A percentile compares a stretch with the other conserved stretches of the same genome.
Conservation (phyloP, 2,113 vertebrate genomes). For the Leptobrachium leishanense region DNA sequence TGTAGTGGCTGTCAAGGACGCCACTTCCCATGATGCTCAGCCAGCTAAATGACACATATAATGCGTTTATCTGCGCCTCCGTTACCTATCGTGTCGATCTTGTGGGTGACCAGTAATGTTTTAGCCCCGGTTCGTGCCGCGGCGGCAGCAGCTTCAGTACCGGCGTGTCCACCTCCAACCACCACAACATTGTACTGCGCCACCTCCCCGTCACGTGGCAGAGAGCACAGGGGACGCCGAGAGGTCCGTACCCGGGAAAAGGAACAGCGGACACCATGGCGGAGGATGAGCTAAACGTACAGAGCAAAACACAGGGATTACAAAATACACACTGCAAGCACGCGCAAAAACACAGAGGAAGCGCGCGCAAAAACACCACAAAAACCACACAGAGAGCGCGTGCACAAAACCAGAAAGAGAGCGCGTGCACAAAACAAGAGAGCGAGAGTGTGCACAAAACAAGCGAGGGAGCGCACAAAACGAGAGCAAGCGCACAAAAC, state of each 20-base stretch:
- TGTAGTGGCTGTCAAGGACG: too few relatives aligned
- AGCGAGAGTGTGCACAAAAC: too few relatives aligned
- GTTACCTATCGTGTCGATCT: slow-evolving; percentile 79
- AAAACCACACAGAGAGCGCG: too few relatives aligned
- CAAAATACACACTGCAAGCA: not conserved
- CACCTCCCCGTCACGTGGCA: not conserved
- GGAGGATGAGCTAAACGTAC: slow-evolving; percentile 48
- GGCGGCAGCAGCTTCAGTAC: slow-evolving; percentile 84
- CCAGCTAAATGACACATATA: too few relatives aligned
- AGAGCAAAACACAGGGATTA: not conserved
- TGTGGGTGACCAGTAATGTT: slow-evolving; percentile 87
- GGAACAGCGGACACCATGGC: slow-evolving; percentile 24
- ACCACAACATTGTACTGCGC: slow-evolving; percentile 81
- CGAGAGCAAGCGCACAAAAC: too few relatives aligned
- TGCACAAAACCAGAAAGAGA: too few relatives aligned
- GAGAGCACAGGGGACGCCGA: slow-evolving; percentile 20
- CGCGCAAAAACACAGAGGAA: not conserved
- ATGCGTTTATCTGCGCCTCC: too few relatives aligned
- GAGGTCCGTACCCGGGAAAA: slow-evolving; percentile 44
- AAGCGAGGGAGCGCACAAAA: too few relatives aligned
- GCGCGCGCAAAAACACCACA: too few relatives aligned
- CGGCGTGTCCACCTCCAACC: slow-evolving; percentile 89
- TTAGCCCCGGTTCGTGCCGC: slow-evolving; percentile 80
- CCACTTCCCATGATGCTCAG: too few relatives aligned
- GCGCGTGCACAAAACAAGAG: too few relatives aligned